These are phyloP conservation scores for Eurystomus gularis DNA, from an alignment of 2,113 vertebrate species.

Conservation along the genomic window DNA sequence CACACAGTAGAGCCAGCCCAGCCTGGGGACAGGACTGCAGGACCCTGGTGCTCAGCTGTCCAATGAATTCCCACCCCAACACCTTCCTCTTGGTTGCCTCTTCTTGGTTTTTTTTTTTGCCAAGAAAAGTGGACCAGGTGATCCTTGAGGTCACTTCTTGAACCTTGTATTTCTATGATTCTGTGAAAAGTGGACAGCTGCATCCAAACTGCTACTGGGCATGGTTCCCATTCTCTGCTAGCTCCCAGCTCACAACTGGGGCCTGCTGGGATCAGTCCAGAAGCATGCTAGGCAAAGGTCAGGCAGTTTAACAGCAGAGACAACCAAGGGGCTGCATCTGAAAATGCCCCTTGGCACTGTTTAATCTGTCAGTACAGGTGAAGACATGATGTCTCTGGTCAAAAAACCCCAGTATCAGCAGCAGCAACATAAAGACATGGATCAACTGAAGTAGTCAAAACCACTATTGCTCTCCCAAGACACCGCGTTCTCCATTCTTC, in stretches of 20 bases:
- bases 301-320: neutral
- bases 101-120: neutral
- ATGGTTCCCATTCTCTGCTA: fast-evolving
- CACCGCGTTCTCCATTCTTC: neutral
- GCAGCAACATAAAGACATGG: neutral
- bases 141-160: neutral
- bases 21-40: neutral
- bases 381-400: neutral
- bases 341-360: neutral
- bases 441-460: neutral
- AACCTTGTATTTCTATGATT: neutral
- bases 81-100: neutral
- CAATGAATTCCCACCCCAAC: neutral
- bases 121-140: neutral
- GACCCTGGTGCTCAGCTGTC: neutral
- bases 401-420: neutral
- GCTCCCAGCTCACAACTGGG: neutral
- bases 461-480: neutral
- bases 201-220: neutral
- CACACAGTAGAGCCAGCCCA: neutral
- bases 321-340: neutral
- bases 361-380: neutral
- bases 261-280: neutral
- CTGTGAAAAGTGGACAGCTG: neutral
- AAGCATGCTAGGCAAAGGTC: neutral